Conservation (phyloP, 2,797 vertebrate species). For the Ptychadena robeensis region DNA sequence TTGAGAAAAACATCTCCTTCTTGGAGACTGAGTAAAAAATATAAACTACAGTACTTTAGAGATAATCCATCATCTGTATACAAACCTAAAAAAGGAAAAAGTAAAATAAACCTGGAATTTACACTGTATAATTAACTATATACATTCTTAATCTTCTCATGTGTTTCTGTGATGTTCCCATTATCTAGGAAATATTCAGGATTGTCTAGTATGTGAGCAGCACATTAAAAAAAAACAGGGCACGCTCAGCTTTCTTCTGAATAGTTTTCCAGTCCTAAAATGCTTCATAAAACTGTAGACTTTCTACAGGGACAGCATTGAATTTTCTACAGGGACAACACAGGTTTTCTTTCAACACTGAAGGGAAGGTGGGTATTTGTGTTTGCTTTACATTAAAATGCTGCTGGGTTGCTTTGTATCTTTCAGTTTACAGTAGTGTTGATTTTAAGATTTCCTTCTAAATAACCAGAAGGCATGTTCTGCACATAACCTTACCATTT, state of each 20-base stretch:
- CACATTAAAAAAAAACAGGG: not conserved
- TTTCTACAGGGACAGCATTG: no score
- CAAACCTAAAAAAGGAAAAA: not conserved
- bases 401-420: no score
- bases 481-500: no score
- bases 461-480: no score
- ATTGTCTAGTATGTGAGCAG: not conserved
- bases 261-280: not conserved
- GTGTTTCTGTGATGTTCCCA: not conserved
- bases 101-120: not conserved
- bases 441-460: no score
- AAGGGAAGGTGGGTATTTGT: no score
- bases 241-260: not conserved
- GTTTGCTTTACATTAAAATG: no score
- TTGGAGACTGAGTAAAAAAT: not conserved
- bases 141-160: not conserved
- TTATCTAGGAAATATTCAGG: not conserved
- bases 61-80: not conserved
- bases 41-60: not conserved
- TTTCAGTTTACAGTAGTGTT: no score
- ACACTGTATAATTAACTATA: not conserved
- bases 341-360: no score
- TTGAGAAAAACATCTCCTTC: not conserved
- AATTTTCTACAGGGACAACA: no score
- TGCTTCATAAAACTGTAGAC: no score